Evolutionary conservation across 2,888 invertebrate species (phyloP), one percentile per base, ranked within the genome.

Genomic region (Cepaea hortensis): DNA sequence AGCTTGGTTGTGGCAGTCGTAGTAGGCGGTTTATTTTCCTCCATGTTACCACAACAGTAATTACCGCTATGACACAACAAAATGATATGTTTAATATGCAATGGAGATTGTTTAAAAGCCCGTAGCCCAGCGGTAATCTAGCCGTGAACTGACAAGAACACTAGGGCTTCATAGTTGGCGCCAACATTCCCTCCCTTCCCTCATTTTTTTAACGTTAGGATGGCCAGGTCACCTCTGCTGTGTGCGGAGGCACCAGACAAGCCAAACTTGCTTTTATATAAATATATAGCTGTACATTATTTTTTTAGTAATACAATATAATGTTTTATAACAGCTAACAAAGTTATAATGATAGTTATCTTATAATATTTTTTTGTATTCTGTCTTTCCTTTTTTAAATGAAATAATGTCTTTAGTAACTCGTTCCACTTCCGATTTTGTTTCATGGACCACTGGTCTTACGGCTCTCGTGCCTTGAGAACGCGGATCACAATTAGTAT

Each of bases 1-100:
- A 90, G 75, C 84, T 89, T 89, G 77, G 20, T 68, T 68, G 68
- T 18, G 79, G 88, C 88, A 48, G 88, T 20, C 46, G 89, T 87
- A n/a, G 88, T 23, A n/a, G 89, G 86, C 20, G 89, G 87, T 48
- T 87, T 84, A 68, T 73, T 75, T 62, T 77, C 85, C 23, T 85
- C 87, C 77, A 84, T 85, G 65, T 55, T 86, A 62, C 77, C 85
- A 13, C 15, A 7, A 62, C 15, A 4, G 55, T 23, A n/a, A 23
- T 55, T 9, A 55, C 55, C 11, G 7, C 55, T 55, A 35, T 35
- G 35, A 35, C 35, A 35, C 35, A 35, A 11, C 55, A 55, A 11
- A 55, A 55, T 11, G 6, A 55, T 55, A 6, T 9, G 5, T 55
- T n/a, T 62, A 62, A 23, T 46, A 7, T 61, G 15, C 3, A 18